These are phyloP conservation scores for Plebejus melissa DNA, from an alignment of 2,888 invertebrate species.

Conservation along the genomic window DNA sequence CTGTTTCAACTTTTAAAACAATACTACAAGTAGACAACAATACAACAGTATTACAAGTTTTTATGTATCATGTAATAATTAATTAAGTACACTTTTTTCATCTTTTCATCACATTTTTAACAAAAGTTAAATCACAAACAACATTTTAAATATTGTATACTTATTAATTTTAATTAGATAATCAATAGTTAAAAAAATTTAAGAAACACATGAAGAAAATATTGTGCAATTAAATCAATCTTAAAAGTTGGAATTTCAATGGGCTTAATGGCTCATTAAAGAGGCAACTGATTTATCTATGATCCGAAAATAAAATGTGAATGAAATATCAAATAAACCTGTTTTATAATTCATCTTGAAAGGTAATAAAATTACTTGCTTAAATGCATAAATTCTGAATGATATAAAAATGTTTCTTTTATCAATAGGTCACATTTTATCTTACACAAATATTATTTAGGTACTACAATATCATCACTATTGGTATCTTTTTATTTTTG, in stretches of 20 bases:
- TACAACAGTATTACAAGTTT: no score
- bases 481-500: no score
- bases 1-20: no score
- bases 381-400: background rate
- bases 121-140: no score
- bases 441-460: background rate
- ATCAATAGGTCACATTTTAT: background rate
- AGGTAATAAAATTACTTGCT: background rate
- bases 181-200: background rate
- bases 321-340: slow-evolving; percentile 14
- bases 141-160: no score
- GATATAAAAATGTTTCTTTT: background rate
- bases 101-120: no score
- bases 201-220: background rate
- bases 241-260: background rate
- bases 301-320: background rate
- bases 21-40: no score
- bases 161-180: background rate
- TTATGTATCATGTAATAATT: no score
- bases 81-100: no score
- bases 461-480: no score
- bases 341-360: background rate
- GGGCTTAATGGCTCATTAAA: background rate
- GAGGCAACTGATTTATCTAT: background rate
- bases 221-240: background rate